Percentiles rank a stretch among this genome's conserved stretches.
phyloP scores from a whole-genome alignment of 2,113 vertebrate species.

The Nyctibius bracteatus region DNA sequence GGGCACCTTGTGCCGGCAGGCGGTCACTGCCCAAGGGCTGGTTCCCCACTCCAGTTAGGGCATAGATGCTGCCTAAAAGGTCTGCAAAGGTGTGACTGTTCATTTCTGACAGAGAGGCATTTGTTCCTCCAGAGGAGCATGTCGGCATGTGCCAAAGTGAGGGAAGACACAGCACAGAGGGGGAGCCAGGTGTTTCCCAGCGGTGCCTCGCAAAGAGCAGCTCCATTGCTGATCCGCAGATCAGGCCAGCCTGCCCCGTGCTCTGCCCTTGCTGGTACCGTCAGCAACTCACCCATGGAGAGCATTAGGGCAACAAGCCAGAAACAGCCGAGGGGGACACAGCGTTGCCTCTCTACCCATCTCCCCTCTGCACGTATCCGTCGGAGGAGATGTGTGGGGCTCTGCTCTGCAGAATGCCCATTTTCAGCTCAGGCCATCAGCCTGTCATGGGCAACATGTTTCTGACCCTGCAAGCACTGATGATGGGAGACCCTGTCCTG shows the following conservation, averaged over 20 bases:
- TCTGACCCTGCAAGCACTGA: neutral
- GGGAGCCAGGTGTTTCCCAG: neutral
- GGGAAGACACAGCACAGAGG: neutral
- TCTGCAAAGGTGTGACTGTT: neutral
- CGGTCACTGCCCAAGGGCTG: accelerated
- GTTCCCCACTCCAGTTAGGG: neutral
- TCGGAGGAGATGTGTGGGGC: accelerated
- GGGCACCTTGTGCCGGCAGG: accelerated
- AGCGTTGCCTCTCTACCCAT: neutral
- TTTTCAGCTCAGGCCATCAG: neutral
- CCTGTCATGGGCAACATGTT: too few relatives aligned
- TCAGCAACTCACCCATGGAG: neutral
- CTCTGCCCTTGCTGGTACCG: neutral
- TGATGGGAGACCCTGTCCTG: neutral
- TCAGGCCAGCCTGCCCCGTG: neutral
- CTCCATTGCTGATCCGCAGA: accelerated
- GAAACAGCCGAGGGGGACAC: neutral
- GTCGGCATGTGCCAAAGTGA: accelerated
- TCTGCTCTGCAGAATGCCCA: neutral
- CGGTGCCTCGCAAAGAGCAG: neutral
- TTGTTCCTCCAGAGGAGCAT: accelerated
- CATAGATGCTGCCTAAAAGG: neutral
- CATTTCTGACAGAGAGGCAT: neutral
- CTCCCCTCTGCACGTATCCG: neutral
- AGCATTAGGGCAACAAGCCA: neutral